These are phyloP conservation scores for Maniola jurtina DNA, from an alignment of 1,140 invertebrate genomes.

Conservation along the genomic window DNA sequence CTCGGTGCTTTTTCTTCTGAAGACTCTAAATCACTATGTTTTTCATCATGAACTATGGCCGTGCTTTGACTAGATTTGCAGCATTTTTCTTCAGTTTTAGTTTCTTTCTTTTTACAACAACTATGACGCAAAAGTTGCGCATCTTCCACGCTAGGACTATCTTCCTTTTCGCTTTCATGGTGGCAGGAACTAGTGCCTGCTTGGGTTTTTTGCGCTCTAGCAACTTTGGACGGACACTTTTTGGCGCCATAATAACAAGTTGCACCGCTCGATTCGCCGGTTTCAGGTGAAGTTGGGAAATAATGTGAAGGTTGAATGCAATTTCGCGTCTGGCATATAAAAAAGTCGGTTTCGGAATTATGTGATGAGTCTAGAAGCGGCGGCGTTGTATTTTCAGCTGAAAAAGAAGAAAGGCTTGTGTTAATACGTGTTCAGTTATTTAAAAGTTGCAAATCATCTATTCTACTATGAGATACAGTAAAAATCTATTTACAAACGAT, in stretches of 20 bases:
- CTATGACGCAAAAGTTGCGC: conserved; percentile 52
- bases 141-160: conserved; percentile 60
- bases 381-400: conserved; percentile 63
- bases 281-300: conserved; percentile 48
- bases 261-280: conserved; percentile 33
- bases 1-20: conserved; percentile 2
- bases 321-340: conserved; percentile 61
- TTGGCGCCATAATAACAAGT: conserved; percentile 63
- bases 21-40: conserved; percentile 15
- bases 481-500: too few species aligned
- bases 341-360: conserved; percentile 57
- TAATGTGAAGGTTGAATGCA: conserved; percentile 70
- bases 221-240: conserved; percentile 60
- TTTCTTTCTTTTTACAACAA: conserved; percentile 55
- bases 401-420: conserved; percentile 20
- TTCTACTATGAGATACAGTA: too few species aligned
- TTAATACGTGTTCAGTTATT: neutral
- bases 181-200: conserved; percentile 34
- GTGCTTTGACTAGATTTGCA: conserved; percentile 48
- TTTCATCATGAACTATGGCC: conserved; percentile 42
- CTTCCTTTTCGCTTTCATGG: conserved; percentile 56
- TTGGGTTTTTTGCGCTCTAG: conserved; percentile 47
- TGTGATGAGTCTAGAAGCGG: conserved; percentile 52
- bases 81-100: conserved; percentile 44
- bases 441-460: too few species aligned